phyloP scores from a whole-genome alignment of 2,113 vertebrate genomes.

The Bungarus multicinctus region DNA sequence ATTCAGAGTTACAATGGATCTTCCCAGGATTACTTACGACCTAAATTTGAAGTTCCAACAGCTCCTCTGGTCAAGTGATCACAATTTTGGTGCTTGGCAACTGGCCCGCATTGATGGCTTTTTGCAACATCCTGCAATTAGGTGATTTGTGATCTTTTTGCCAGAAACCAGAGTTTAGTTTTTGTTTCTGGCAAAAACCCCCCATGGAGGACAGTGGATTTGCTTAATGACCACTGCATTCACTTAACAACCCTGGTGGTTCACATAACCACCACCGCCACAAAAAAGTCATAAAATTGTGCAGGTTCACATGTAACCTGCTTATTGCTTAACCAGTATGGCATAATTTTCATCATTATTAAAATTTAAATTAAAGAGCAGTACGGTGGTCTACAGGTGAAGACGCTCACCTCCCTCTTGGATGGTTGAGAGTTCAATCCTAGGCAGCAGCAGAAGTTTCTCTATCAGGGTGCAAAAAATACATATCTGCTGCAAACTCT shows the following conservation, averaged over 20 bases:
- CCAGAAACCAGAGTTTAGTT: not conserved
- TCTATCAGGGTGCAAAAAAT: no score
- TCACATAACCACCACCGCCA: not conserved
- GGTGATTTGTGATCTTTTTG: not conserved
- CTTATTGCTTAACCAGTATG: not conserved
- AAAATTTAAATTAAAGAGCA: not conserved
- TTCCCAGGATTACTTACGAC: no score
- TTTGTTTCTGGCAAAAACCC: not conserved
- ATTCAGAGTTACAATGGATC: no score
- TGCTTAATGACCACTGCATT: not conserved
- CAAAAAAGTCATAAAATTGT: not conserved
- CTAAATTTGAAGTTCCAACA: not conserved
- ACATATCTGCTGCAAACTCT: no score
- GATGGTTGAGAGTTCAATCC: no score
- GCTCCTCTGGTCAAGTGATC: no score
- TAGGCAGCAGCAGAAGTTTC: no score
- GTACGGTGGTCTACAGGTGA: not conserved
- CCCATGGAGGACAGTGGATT: not conserved
- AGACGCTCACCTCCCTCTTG: no score
- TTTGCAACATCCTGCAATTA: not conserved
- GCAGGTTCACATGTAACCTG: not conserved
- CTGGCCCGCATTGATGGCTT: not conserved
- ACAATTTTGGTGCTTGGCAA: not conserved
- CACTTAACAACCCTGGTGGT: not conserved
- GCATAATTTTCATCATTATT: not conserved